Evolutionary conservation across 2,888 invertebrate species (phyloP), one percentile per base, ranked within the genome.

Genomic region (Horisme vitalbata): DNA sequence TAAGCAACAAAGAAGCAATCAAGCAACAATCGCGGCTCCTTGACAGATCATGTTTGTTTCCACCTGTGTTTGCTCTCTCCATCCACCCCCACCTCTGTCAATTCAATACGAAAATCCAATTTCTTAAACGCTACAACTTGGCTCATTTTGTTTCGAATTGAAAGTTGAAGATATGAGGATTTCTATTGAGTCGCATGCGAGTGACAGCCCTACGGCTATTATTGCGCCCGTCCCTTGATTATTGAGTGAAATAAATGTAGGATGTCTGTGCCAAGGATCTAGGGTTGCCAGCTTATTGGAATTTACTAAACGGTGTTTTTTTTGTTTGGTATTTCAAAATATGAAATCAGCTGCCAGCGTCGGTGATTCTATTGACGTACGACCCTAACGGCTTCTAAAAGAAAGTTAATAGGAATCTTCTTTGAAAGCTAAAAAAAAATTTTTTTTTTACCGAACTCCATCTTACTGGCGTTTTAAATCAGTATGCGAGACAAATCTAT

Each of bases 101-200:
- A 79, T 82, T 82, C 82, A 80, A 83, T 82, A 79, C 79, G 63
- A 77, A 68, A 84, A 84, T 80, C 82, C 83, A 85, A 84, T 86
- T 81, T 79, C 79, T 83, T 83, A 79, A 71, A 76, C 77, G 76
- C 75, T 78, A 77, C 76, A 79, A 81, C 74, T 79, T 73, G 70
- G 68, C 71, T 83, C 81, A 80, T 83, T 82, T 78, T 75, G 75
- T 80, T 75, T 73, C 51, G 64, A 71, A 71, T 73, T 70, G 68
- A 72, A 71, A 70, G 67, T 74, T 73, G 67, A 55, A 55, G 60
- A 69, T 76, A 73, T 75, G 68, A 76, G 75, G 65, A 70, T 71
- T 68, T 72, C 64, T 79, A 72, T 77, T 71, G 73, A 75, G 66
- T 75, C 68, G 67, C 57, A 66, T 71, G 72, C 64, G 59, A 59